Percentiles rank a stretch among this genome's conserved stretches.
Evolutionary conservation across 2,797 vertebrate genomes (phyloP).

Genomic region (Spatula versicolor): DNA sequence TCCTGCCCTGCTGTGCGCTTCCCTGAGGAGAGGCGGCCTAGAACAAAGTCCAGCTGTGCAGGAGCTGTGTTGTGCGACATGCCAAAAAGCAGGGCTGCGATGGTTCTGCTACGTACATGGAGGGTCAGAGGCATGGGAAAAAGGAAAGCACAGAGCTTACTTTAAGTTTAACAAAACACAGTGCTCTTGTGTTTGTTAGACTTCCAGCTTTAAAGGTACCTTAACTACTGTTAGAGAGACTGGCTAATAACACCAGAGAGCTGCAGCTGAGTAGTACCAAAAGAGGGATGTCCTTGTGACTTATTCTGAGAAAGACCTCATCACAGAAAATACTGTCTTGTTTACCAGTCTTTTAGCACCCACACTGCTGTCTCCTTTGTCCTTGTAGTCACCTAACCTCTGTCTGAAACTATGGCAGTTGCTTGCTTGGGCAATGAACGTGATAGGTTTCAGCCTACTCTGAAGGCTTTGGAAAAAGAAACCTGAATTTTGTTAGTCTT

Average conservation of each 20-base stretch:
- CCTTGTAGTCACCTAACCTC: not conserved
- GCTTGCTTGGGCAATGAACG: not conserved
- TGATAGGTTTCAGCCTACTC: not conserved
- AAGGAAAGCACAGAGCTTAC: not conserved
- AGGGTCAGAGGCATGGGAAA: not conserved
- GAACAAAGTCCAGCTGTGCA: conserved; percentile 43
- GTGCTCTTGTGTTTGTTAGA: not conserved
- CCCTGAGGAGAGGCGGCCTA: not conserved
- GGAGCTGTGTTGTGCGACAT: not conserved
- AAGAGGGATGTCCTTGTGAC: not conserved
- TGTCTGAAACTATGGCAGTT: not conserved
- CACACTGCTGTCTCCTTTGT: not conserved
- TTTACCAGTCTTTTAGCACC: not conserved
- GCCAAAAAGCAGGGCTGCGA: not conserved
- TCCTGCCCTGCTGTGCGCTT: conserved; percentile 15
- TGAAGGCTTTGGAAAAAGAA: not conserved
- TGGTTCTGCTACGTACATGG: not conserved
- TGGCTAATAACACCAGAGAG: not conserved
- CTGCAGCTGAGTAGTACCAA: not conserved
- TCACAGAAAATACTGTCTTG: not conserved
- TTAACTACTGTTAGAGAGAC: not conserved
- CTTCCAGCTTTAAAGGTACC: not conserved
- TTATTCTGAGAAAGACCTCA: not conserved
- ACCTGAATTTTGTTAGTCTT: not conserved
- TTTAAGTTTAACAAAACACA: not conserved